Conservation (phyloP, 2,113 vertebrate species). For the Odocoileus hemionus region DNA sequence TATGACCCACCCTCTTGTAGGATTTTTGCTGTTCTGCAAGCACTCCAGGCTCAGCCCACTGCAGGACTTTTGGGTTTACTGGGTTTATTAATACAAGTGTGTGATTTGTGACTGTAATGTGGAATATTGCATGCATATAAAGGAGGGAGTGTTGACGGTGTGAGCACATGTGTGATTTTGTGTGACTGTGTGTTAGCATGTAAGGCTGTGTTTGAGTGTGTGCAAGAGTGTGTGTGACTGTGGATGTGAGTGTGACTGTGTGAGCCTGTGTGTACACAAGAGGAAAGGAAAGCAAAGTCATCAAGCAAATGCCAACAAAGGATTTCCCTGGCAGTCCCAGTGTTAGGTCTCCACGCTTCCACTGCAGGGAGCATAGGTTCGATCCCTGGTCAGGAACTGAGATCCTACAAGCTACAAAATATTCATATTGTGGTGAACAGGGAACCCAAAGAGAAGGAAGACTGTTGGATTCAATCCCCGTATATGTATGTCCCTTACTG, state of each 20-base stretch:
- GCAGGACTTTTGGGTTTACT: not conserved
- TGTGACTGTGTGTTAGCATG: not conserved
- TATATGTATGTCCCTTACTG: not conserved
- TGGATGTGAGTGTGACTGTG: no score
- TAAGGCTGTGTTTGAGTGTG: not conserved
- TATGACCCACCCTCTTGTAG: fast-evolving
- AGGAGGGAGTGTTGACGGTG: not conserved
- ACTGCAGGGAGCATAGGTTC: not conserved
- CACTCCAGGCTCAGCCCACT: not conserved
- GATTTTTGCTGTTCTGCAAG: not conserved
- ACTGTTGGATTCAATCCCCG: not conserved
- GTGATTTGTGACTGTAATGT: not conserved
- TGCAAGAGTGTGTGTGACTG: not conserved
- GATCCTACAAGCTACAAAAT: not conserved
- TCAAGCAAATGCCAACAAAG: not conserved
- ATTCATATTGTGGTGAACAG: not conserved
- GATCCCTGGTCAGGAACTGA: not conserved
- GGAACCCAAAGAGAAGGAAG: not conserved
- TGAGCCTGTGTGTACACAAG: not conserved
- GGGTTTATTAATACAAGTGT: not conserved
- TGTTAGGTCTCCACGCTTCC: not conserved
- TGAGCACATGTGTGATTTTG: not conserved
- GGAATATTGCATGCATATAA: not conserved
- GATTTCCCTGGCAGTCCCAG: not conserved
- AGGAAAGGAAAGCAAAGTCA: not conserved